These are phyloP conservation scores for Propithecus coquereli DNA, from an alignment of 2,113 vertebrate genomes.

Conservation along the genomic window DNA sequence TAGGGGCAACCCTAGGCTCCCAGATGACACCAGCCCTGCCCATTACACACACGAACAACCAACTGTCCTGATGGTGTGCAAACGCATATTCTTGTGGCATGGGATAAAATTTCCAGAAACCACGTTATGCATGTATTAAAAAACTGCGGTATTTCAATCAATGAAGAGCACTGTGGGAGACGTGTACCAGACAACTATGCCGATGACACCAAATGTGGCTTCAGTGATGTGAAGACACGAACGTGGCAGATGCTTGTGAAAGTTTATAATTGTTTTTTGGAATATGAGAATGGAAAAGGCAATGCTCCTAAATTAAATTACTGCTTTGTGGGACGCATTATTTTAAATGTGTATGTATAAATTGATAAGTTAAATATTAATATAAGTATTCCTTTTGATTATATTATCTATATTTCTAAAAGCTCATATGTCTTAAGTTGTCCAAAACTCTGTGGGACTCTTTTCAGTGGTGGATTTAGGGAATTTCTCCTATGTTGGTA, in stretches of 20 bases:
- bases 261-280: background rate
- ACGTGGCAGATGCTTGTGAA: background rate
- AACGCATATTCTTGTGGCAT: background rate
- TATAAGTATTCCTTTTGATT: background rate
- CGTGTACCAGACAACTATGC: too few relatives aligned
- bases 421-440: background rate
- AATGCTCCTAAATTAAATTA: constrained; percentile 18
- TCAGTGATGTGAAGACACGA: background rate
- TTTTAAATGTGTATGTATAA: background rate
- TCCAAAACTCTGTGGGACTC: background rate
- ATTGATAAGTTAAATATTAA: background rate
- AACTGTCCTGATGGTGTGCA: background rate
- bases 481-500: background rate
- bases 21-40: background rate
- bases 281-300: background rate
- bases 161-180: background rate
- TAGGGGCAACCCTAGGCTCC: background rate
- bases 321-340: background rate
- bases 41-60: background rate
- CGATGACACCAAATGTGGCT: background rate
- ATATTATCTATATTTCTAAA: background rate
- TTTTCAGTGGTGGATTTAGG: background rate
- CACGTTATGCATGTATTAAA: background rate
- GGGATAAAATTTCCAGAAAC: background rate
- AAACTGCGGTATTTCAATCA: background rate